Percentiles rank a stretch among this genome's conserved stretches.
phyloP scores from a whole-genome alignment of 1,140 invertebrate species.

The Cherax destructor region DNA sequence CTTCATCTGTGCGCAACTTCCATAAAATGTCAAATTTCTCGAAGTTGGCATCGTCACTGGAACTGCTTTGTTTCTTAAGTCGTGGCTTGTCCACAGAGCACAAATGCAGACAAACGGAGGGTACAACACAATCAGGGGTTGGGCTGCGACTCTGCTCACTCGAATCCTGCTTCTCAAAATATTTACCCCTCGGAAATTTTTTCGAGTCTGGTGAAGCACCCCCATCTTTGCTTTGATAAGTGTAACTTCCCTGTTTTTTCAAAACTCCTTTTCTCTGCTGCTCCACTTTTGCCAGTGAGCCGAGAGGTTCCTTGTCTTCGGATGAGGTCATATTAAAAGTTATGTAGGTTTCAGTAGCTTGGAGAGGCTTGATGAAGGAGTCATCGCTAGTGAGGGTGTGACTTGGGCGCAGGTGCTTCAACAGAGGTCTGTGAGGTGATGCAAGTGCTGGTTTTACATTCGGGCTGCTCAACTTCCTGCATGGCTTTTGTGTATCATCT shows the following conservation, averaged over 20 bases:
- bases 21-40: conserved; percentile 61
- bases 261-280: background rate
- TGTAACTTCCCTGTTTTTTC: conserved; percentile 32
- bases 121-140: conserved; percentile 14
- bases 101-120: background rate
- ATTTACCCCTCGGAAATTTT: background rate
- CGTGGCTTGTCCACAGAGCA: background rate
- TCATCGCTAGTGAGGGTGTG: background rate
- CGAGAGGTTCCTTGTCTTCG: background rate
- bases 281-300: background rate
- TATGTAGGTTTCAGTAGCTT: background rate
- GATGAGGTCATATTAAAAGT: background rate
- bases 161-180: conserved; percentile 27
- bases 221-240: conserved; percentile 24
- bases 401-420: background rate
- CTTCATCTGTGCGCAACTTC: conserved; percentile 29
- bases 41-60: conserved; percentile 22
- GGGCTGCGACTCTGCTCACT: conserved; percentile 61
- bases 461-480: background rate
- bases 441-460: background rate
- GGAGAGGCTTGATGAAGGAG: background rate
- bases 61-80: conserved; percentile 44
- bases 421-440: background rate
- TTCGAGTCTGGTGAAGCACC: conserved; percentile 13
- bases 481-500: background rate